A percentile compares a stretch with the other conserved stretches of the same genome.
Conservation (phyloP, 2,797 vertebrate species). For the Sebastes diploproa region DNA sequence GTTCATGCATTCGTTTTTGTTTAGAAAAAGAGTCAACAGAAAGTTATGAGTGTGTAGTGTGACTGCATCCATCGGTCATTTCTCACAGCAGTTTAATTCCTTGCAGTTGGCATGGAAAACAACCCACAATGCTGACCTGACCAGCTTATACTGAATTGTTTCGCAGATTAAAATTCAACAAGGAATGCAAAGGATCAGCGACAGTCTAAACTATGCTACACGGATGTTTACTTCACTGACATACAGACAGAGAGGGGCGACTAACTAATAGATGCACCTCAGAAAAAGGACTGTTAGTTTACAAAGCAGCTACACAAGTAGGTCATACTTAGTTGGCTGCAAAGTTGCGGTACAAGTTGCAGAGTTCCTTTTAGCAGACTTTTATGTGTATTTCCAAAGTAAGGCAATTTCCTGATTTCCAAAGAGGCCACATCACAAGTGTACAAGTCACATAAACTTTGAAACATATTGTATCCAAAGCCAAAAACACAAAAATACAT, state of each 20-base stretch:
- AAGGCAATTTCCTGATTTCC: not conserved
- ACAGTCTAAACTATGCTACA: conserved; percentile 50
- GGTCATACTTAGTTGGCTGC: not conserved
- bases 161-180: conserved; percentile 79
- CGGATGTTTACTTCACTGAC: conserved; percentile 58
- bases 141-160: conserved; percentile 78
- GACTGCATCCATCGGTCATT: conserved; percentile 42
- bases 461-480: not conserved
- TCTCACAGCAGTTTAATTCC: conserved; percentile 62
- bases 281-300: not conserved
- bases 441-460: not conserved
- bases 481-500: not conserved
- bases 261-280: not conserved
- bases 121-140: conserved; percentile 74
- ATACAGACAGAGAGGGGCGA: conserved; percentile 1
- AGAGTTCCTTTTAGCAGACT: not conserved
- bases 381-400: not conserved
- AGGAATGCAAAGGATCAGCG: conserved; percentile 78
- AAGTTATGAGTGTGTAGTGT: conserved; percentile 17
- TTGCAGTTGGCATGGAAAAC: conserved; percentile 72
- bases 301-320: not conserved
- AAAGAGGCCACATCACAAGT: not conserved
- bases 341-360: not conserved
- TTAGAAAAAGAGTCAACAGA: not conserved
- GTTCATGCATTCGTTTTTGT: not conserved